Evolutionary conservation across 2,888 invertebrate species (phyloP).

Genomic region (Pandemis heparana): DNA sequence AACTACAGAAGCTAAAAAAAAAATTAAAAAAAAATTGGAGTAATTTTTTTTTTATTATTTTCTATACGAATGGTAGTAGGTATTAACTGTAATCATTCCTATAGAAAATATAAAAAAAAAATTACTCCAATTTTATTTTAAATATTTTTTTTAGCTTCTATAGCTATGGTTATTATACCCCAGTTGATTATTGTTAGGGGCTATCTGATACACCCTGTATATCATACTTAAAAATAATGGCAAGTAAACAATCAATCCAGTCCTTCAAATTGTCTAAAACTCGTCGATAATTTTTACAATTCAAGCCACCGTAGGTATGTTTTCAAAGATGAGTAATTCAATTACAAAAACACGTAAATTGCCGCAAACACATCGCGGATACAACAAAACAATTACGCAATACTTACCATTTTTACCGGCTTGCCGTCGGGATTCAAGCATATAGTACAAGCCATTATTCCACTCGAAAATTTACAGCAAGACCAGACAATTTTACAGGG

Average conservation of each 20-base stretch:
- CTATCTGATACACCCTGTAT: too few relatives aligned
- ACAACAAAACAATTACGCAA: slow-evolving; percentile 5
- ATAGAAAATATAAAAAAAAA: too few relatives aligned
- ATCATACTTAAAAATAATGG: too few relatives aligned
- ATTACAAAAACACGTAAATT: neutral
- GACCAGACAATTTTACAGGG: slow-evolving; percentile 42
- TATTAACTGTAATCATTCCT: too few relatives aligned
- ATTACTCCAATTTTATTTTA: too few relatives aligned
- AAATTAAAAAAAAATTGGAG: too few relatives aligned
- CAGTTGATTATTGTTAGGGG: too few relatives aligned
- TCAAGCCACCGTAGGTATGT: neutral
- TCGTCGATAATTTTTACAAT: neutral
- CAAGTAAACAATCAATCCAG: neutral
- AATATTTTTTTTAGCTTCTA: too few relatives aligned
- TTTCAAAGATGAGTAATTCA: neutral
- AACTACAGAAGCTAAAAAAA: too few relatives aligned
- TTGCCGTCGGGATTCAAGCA: slow-evolving; percentile 63
- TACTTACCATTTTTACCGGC: slow-evolving; percentile 68
- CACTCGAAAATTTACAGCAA: slow-evolving; percentile 44
- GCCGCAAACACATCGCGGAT: neutral
- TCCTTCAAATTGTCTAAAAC: neutral
- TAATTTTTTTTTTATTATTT: too few relatives aligned
- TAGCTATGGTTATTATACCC: too few relatives aligned
- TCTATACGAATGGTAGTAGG: too few relatives aligned
- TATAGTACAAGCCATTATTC: slow-evolving; percentile 67